Conservation (phyloP, 2,888 invertebrate genomes). For the Lydus trimaculatus region DNA sequence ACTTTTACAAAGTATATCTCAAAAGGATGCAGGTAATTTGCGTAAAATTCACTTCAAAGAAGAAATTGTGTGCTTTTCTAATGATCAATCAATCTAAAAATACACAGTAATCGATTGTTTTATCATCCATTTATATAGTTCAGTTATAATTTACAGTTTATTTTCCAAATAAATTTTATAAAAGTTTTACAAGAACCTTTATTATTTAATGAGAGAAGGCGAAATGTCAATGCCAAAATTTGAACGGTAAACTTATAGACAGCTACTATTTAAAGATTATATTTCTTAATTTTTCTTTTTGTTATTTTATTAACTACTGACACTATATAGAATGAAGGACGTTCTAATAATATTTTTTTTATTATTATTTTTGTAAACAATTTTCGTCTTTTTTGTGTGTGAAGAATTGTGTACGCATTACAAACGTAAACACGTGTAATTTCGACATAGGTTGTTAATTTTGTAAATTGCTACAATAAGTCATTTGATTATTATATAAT, state of each 20-base stretch:
- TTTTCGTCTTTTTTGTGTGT: neutral
- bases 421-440: neutral
- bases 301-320: neutral
- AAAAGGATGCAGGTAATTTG: conserved; percentile 41
- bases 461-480: neutral
- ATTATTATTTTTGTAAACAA: neutral
- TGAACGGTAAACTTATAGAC: neutral
- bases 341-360: neutral
- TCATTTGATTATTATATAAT: neutral
- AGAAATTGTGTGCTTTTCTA: too few relatives aligned
- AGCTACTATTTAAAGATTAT: neutral
- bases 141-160: neutral
- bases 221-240: conserved; percentile 4
- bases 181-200: neutral
- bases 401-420: neutral
- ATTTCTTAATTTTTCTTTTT: neutral
- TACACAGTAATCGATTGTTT: neutral
- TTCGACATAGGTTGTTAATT: neutral
- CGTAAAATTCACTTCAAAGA: neutral
- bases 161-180: neutral
- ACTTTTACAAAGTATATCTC: conserved; percentile 48
- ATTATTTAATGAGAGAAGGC: neutral
- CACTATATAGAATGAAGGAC: neutral
- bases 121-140: neutral
- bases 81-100: too few relatives aligned